These are phyloP conservation scores for Otis tarda DNA, from an alignment of 2,113 vertebrate genomes.

Conservation along the genomic window DNA sequence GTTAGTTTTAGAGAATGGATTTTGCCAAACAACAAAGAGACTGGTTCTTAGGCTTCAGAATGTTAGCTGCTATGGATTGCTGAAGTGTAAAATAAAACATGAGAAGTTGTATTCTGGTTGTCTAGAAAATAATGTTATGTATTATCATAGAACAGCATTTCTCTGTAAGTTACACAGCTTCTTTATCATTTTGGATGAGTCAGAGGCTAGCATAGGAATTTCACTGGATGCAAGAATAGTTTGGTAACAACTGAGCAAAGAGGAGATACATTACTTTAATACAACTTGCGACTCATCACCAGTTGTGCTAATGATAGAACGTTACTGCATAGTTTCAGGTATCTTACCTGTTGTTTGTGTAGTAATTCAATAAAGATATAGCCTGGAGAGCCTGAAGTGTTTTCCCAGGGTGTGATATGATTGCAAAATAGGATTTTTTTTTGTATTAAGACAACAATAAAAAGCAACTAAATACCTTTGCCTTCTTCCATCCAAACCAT, in stretches of 20 bases:
- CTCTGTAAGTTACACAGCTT: neutral
- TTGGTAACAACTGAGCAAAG: neutral
- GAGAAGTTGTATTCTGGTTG: neutral
- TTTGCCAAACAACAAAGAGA: neutral
- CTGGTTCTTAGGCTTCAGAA: neutral
- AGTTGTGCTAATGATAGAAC: constrained; percentile 11
- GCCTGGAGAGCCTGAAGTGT: neutral
- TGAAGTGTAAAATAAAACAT: neutral
- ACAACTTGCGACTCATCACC: neutral
- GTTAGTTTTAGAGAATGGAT: neutral
- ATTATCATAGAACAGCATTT: neutral
- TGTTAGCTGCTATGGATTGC: neutral
- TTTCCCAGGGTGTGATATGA: neutral
- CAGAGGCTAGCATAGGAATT: neutral
- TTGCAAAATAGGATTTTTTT: constrained; percentile 22
- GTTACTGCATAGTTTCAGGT: neutral
- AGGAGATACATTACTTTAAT: neutral
- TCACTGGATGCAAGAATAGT: neutral
- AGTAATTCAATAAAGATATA: constrained; percentile 4
- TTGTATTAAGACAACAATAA: neutral
- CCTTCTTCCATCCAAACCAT: constrained; percentile 44
- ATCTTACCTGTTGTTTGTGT: neutral
- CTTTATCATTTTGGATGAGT: neutral
- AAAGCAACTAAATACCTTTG: constrained; percentile 28
- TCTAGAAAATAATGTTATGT: neutral